Evolutionary conservation across 2,797 vertebrate species (phyloP).

Genomic region (Gila robusta): DNA sequence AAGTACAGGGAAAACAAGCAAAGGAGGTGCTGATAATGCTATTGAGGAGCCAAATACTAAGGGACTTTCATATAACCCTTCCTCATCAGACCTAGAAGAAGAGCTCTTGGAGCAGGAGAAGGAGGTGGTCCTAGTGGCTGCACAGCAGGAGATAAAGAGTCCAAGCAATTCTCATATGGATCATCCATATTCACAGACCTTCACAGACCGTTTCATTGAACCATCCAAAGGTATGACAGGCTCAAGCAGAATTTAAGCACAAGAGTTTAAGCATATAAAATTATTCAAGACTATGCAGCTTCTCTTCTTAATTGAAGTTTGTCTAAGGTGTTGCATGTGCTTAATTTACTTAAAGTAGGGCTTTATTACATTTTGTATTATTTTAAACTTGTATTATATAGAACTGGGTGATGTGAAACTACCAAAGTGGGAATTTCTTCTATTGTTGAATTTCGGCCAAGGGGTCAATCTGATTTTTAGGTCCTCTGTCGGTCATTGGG

Average conservation of each 20-base stretch:
- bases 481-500: not conserved
- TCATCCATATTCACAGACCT: slow-evolving; percentile 39
- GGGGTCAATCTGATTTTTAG: not conserved
- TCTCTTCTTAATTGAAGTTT: not conserved
- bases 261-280: not conserved
- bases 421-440: not conserved
- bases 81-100: slow-evolving; percentile 64
- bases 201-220: slow-evolving; percentile 8
- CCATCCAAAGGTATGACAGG: slow-evolving; percentile 43
- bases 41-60: slow-evolving; percentile 70
- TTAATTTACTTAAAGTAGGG: not conserved
- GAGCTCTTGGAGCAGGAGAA: slow-evolving; percentile 79
- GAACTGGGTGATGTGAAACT: not conserved
- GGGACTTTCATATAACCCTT: slow-evolving; percentile 57
- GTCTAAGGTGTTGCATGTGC: not conserved
- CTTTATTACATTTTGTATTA: not conserved
- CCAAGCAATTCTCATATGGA: slow-evolving; percentile 51
- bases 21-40: slow-evolving; percentile 74
- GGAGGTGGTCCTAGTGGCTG: slow-evolving; percentile 68
- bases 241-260: not conserved
- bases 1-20: slow-evolving; percentile 65
- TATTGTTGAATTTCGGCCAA: not conserved
- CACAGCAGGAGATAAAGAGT: slow-evolving; percentile 56
- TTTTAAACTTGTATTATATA: not conserved
- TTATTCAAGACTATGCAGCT: not conserved